These are phyloP conservation scores for Galleria mellonella DNA, from an alignment of 1,140 invertebrate species.

Conservation along the genomic window DNA sequence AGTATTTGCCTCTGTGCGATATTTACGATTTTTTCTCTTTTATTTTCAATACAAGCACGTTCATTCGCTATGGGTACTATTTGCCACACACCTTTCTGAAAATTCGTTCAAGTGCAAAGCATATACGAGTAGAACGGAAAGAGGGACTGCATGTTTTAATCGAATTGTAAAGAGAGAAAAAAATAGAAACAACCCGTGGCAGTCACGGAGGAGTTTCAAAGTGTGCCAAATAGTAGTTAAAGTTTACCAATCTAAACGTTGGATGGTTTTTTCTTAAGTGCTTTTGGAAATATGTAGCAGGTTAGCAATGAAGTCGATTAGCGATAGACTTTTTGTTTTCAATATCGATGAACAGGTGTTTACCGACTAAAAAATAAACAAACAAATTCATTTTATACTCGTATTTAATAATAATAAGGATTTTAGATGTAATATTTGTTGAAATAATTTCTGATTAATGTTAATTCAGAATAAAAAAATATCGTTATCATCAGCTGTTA, in stretches of 20 bases:
- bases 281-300: slow-evolving; percentile 12
- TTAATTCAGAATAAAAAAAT: no score
- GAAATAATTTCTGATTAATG: no score
- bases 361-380: no score
- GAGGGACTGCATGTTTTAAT: slow-evolving; percentile 37
- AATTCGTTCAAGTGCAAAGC: slow-evolving; percentile 34
- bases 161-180: slow-evolving; percentile 27
- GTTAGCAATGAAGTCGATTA: background rate
- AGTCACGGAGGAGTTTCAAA: slow-evolving; percentile 34
- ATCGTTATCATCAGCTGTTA: no score
- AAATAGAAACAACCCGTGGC: slow-evolving; percentile 20
- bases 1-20: slow-evolving; percentile 8
- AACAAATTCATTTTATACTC: no score
- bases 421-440: no score
- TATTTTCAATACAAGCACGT: slow-evolving; percentile 21
- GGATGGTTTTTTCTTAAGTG: slow-evolving; percentile 24
- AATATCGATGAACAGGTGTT: no score
- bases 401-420: no score
- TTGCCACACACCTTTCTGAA: slow-evolving; percentile 33
- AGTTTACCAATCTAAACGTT: slow-evolving; percentile 28
- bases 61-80: slow-evolving; percentile 14
- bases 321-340: background rate
- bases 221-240: slow-evolving; percentile 46
- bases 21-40: slow-evolving; percentile 18
- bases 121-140: slow-evolving; percentile 36